Evolutionary conservation across 2,888 invertebrate genomes (phyloP).

Genomic region (Dynastes grantii): DNA sequence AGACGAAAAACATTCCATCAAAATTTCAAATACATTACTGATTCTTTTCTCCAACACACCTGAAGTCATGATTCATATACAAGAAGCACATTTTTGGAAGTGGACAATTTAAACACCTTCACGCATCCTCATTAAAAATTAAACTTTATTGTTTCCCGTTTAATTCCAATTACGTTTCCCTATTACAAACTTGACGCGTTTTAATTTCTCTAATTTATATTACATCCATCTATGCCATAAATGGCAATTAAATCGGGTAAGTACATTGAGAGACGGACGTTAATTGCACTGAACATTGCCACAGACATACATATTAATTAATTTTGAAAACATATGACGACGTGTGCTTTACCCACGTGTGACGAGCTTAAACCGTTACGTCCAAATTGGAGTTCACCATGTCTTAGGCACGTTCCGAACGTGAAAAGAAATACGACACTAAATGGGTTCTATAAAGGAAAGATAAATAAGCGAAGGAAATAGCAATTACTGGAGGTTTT

Average conservation of each 20-base stretch:
- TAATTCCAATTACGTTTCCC: not conserved
- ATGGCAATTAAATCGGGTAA: conserved; percentile 7
- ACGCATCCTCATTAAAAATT: no score
- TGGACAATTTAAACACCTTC: no score
- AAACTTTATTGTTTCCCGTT: not conserved
- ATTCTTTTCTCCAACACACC: no score
- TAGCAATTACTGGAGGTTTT: not conserved
- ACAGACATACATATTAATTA: conserved; percentile 7
- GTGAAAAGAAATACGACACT: not conserved
- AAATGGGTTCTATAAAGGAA: not conserved
- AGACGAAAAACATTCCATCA: no score
- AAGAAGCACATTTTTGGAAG: no score
- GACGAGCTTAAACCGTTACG: not conserved
- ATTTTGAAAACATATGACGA: conserved; percentile 7
- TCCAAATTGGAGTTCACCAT: not conserved
- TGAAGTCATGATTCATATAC: no score
- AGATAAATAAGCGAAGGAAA: not conserved
- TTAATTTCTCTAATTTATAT: conserved; percentile 3
- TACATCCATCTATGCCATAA: not conserved
- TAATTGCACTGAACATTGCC: not conserved
- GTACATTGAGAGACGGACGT: not conserved
- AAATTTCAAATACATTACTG: no score
- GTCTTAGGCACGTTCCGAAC: not conserved
- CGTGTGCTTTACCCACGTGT: not conserved
- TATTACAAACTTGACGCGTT: not conserved